Percentiles rank a stretch among this genome's conserved stretches.
phyloP scores from a whole-genome alignment of 2,797 vertebrate genomes.

The Aphelocoma californica region DNA sequence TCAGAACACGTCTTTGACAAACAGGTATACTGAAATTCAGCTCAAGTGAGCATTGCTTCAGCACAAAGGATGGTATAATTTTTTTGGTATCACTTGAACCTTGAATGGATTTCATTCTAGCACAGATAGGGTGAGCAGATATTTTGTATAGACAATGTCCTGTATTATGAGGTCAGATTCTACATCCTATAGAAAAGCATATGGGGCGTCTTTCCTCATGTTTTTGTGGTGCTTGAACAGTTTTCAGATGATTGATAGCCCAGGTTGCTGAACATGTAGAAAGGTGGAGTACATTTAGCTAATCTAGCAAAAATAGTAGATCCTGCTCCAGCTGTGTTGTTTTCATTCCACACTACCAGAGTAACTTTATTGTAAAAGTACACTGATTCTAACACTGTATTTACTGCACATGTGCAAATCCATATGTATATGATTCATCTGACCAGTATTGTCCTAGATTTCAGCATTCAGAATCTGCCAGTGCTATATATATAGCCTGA shows the following conservation, averaged over 20 bases:
- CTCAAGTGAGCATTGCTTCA: background rate
- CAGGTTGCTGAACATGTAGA: background rate
- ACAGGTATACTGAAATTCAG: background rate
- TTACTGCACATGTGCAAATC: no score
- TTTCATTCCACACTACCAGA: no score
- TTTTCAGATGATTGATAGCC: background rate
- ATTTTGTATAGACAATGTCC: background rate
- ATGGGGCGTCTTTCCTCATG: background rate
- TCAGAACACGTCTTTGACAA: background rate
- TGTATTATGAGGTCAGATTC: background rate
- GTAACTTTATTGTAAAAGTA: no score
- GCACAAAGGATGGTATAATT: background rate
- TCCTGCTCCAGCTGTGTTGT: background rate
- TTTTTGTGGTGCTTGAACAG: background rate
- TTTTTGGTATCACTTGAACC: background rate
- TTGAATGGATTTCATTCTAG: background rate
- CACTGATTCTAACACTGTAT: no score
- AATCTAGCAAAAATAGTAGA: background rate
- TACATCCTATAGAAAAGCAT: background rate
- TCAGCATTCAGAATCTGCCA: no score
- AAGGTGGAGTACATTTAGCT: background rate
- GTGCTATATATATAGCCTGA: no score
- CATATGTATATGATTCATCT: no score
- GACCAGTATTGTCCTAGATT: no score
- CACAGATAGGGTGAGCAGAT: background rate